phyloP scores from a whole-genome alignment of 2,113 vertebrate species.

The Stomatorhinus ivindoensis region DNA sequence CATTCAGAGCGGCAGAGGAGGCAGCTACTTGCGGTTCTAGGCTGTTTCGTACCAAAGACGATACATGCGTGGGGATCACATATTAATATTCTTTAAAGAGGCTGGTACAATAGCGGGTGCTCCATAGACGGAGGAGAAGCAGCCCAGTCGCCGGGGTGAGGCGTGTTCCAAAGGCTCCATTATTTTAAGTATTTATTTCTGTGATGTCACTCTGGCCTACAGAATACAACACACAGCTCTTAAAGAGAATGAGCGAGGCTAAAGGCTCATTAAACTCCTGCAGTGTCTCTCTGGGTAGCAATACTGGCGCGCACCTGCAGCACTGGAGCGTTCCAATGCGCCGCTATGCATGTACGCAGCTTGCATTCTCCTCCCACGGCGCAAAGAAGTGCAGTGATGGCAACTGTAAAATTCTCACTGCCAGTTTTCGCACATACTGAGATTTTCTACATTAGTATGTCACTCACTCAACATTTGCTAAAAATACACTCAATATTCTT shows the following conservation, averaged over 20 bases:
- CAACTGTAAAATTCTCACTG: neutral
- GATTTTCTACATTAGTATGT: too few relatives aligned
- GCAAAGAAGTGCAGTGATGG: neutral
- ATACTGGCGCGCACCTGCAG: neutral
- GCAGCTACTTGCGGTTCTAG: neutral
- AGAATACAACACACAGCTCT: neutral
- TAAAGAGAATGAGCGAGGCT: neutral
- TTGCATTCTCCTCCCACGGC: neutral
- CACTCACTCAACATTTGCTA: too few relatives aligned
- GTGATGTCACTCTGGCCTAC: neutral
- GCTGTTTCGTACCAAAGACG: neutral
- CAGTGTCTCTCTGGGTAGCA: neutral
- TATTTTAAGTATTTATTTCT: neutral
- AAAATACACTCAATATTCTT: too few relatives aligned
- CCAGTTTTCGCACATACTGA: too few relatives aligned
- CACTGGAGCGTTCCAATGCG: neutral
- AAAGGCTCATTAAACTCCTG: neutral
- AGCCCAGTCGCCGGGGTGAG: neutral
- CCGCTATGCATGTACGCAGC: neutral
- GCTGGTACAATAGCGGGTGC: neutral
- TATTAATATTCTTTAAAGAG: conserved; percentile 3
- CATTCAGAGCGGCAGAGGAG: neutral
- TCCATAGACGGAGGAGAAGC: neutral
- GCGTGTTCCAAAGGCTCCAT: neutral
- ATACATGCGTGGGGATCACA: conserved; percentile 3